These are phyloP conservation scores for Pangasius krempfi DNA, from an alignment of 2,797 vertebrate species.

Conservation along the genomic window DNA sequence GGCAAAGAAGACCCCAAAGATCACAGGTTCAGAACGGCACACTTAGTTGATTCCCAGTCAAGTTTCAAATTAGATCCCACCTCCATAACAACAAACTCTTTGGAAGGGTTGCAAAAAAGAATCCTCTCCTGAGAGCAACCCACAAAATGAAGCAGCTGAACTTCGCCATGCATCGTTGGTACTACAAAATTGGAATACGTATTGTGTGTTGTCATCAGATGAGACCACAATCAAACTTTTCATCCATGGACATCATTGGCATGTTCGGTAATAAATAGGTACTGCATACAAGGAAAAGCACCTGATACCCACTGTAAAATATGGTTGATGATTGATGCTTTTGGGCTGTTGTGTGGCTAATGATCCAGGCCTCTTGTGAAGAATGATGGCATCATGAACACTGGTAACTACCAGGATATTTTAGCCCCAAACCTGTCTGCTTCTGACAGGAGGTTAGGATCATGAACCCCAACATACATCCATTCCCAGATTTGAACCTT, in stretches of 20 bases:
- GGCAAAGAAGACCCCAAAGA: not conserved
- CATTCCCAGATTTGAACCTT: not conserved
- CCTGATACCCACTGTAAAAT: conserved; percentile 1
- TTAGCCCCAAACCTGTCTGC: not conserved
- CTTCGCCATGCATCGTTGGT: not conserved
- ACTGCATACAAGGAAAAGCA: not conserved
- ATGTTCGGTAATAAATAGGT: not conserved
- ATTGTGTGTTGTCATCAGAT: not conserved
- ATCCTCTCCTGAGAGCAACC: not conserved
- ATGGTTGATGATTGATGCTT: not conserved
- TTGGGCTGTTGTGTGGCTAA: conserved; percentile 5
- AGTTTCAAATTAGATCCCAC: not conserved
- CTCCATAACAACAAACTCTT: not conserved
- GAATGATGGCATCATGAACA: conserved; percentile 12
- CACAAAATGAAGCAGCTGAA: conserved; percentile 8
- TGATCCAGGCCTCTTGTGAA: not conserved
- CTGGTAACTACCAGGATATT: not conserved
- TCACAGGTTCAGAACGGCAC: too few relatives aligned
- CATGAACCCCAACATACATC: not conserved
- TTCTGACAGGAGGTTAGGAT: not conserved
- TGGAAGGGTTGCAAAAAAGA: not conserved
- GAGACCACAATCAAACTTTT: conserved; percentile 4
- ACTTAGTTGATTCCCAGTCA: not conserved
- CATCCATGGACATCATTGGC: not conserved
- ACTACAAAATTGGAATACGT: not conserved